Evolutionary conservation across 2,113 vertebrate genomes (phyloP).

Genomic region (Chroicocephalus ridibundus): DNA sequence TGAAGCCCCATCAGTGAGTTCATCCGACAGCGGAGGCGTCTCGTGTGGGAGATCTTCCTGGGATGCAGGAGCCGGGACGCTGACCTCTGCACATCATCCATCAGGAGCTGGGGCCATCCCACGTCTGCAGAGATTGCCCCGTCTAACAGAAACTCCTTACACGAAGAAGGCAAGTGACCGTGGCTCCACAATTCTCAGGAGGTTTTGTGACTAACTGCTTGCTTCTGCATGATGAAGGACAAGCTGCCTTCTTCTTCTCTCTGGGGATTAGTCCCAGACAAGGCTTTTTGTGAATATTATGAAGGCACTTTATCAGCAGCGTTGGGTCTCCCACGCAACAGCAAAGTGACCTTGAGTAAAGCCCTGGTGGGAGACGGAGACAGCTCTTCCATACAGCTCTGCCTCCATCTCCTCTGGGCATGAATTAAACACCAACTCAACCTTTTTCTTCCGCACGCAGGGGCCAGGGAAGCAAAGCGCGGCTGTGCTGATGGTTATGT

Average conservation of each 20-base stretch:
- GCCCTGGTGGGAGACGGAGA: neutral
- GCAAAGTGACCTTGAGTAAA: neutral
- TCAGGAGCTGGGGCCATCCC: neutral
- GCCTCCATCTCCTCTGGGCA: neutral
- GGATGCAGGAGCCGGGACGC: neutral
- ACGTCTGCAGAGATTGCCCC: neutral
- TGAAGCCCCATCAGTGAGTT: neutral
- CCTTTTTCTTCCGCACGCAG: neutral
- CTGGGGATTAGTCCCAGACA: neutral
- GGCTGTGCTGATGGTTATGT: neutral
- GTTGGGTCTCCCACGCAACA: neutral
- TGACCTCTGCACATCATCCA: neutral
- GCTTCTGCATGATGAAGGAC: neutral
- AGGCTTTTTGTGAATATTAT: neutral
- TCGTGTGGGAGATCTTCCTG: neutral
- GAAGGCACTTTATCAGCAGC: neutral
- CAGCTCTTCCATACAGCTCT: neutral
- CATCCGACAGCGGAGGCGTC: rapidly evolving
- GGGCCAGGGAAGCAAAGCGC: neutral
- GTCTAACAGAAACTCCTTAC: neutral
- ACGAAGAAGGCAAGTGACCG: rapidly evolving
- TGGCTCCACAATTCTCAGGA: neutral
- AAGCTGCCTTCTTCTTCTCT: rapidly evolving
- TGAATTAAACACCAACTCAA: neutral
- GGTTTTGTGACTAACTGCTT: neutral